Evolutionary conservation across 2,113 vertebrate species (phyloP).

Genomic region (Alaudala cheleensis): DNA sequence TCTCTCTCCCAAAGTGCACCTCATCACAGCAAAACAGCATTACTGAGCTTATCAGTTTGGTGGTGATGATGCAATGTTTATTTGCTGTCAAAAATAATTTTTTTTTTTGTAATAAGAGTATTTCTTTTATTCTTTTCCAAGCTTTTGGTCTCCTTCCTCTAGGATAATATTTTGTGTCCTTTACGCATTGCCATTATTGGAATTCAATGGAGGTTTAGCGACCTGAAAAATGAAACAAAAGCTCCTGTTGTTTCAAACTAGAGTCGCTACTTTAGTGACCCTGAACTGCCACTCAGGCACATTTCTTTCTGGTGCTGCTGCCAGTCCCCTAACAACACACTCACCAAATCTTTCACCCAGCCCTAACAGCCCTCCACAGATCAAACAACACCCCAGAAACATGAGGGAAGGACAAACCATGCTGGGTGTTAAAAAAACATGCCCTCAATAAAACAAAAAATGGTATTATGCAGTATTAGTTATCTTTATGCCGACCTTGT

Average conservation of each 20-base stretch:
- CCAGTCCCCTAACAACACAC: neutral
- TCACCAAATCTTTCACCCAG: neutral
- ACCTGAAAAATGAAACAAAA: neutral
- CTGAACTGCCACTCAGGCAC: neutral
- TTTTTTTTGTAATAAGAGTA: neutral
- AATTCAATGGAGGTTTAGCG: neutral
- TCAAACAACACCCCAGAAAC: neutral
- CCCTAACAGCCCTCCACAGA: neutral
- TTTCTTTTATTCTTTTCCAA: neutral
- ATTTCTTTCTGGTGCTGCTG: neutral
- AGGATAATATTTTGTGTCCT: neutral
- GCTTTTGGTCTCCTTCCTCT: neutral
- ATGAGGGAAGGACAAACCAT: neutral
- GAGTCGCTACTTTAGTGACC: neutral
- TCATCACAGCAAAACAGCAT: neutral
- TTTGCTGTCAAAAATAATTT: neutral
- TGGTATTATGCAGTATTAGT: neutral
- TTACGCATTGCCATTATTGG: neutral
- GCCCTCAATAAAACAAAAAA: neutral
- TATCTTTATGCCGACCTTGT: neutral
- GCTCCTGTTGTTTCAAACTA: neutral
- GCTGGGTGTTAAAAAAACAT: neutral
- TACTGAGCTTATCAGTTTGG: neutral
- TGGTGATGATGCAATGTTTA: neutral
- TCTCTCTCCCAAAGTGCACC: neutral